A percentile compares a stretch with the other conserved stretches of the same genome.
Evolutionary conservation across 2,113 vertebrate species (phyloP).

Genomic region (Nothocercus julius): DNA sequence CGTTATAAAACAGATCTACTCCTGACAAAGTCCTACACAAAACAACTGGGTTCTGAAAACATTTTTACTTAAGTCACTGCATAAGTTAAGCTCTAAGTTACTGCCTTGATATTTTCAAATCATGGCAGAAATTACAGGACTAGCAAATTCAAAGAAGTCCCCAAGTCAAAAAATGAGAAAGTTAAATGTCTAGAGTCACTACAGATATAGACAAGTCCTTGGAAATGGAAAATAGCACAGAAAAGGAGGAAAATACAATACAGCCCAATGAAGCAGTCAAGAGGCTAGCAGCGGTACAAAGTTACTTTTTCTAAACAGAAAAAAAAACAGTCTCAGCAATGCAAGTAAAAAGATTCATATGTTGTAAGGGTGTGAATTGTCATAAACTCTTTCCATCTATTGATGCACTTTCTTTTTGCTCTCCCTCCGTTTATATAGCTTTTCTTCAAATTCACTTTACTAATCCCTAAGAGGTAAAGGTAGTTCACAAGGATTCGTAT

Average conservation of each 20-base stretch:
- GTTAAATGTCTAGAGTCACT: slow-evolving; percentile 12
- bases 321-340: background rate
- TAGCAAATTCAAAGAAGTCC: slow-evolving; percentile 14
- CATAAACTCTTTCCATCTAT: background rate
- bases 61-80: background rate
- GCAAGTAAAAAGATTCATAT: background rate
- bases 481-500: fast-evolving
- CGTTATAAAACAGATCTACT: background rate
- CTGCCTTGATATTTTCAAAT: background rate
- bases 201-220: background rate
- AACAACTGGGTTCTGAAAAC: background rate
- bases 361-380: fast-evolving
- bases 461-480: too few relatives aligned
- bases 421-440: background rate
- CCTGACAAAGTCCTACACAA: background rate
- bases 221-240: background rate
- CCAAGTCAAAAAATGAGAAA: slow-evolving; percentile 30
- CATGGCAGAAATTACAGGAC: background rate
- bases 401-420: background rate
- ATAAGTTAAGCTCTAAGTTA: background rate
- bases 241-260: background rate
- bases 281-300: background rate
- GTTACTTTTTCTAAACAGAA: background rate
- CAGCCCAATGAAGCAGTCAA: fast-evolving
- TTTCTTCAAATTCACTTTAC: fast-evolving